Evolutionary conservation across 2,888 invertebrate genomes (phyloP), one percentile per base, ranked within the genome.

Genomic region (Drosophila antonietae): DNA sequence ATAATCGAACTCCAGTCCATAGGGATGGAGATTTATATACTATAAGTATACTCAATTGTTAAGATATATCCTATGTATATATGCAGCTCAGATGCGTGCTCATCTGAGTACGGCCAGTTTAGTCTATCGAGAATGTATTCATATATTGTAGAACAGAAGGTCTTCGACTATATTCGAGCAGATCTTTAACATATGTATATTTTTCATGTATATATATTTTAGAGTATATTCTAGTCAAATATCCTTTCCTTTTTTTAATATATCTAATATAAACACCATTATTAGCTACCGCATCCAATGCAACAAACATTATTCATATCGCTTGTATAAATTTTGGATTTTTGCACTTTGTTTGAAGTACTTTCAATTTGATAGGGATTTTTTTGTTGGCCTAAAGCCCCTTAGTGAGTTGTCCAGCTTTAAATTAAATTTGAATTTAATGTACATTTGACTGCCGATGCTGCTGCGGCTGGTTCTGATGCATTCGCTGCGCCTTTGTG

Each of bases 401-500:
- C 43, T 46, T 28, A 35, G n/a, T 18, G 31, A 47, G 60, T 47
- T 65, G 56, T 35, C 37, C 37, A 47, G 35, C 31, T 64, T 69
- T 60, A 70, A 77, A 80, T 74, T 56, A 31, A 35, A 55, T 41
- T 28, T 67, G 7, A 73, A 76, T 79, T 66, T 57, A 74, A 68
- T 73, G 68, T 61, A 49, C 60, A 64, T 70, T 72, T 68, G 68
- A 46, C 58, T 52, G 71, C 47, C 39, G 67, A 18, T 39, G 20
- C 28, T 37, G 53, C 33, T 59, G 66, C 31, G 35, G 20, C 51
- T 51, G 43, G 33, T 39, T 57, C 55, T 56, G 61, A 73, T 68
- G 63, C 63, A 77, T 74, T 69, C 57, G 66, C 49, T 56, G 68
- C 60, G 65, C 59, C 83, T 70, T 68, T 68, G 68, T 59, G 68